Conservation (phyloP, 2,113 vertebrate genomes). For the Thryonomys swinderianus region DNA sequence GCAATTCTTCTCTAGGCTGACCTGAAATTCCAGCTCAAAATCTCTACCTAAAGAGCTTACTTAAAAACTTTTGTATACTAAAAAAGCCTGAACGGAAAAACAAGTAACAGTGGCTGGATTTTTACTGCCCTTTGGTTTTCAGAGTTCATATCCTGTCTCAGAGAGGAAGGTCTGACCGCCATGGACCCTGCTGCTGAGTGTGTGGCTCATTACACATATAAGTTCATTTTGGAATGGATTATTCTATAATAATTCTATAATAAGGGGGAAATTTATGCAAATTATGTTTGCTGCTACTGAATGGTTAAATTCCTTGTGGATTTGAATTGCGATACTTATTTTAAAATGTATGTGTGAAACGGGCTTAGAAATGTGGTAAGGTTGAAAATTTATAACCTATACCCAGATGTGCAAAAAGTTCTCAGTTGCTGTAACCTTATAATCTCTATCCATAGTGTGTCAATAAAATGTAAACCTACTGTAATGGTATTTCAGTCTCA, state of each 20-base stretch:
- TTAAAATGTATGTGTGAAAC: conserved; percentile 19
- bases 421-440: conserved; percentile 16
- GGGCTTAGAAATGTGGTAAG: conserved; percentile 8
- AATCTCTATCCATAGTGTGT: not conserved
- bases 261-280: conserved; percentile 39
- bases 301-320: conserved; percentile 21
- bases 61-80: not conserved
- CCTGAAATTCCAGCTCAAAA: conserved; percentile 17
- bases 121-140: not conserved
- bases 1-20: not conserved
- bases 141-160: not conserved
- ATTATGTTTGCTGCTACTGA: conserved; percentile 38
- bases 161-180: not conserved
- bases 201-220: not conserved
- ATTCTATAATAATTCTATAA: conserved; percentile 17
- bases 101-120: not conserved
- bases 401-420: conserved; percentile 42
- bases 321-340: conserved; percentile 47
- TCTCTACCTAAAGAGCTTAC: conserved; percentile 29
- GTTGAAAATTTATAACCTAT: not conserved
- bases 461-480: conserved; percentile 14
- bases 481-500: not conserved
- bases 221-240: conserved; percentile 48
- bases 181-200: not conserved
- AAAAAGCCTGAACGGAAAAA: not conserved